Conservation (phyloP, 2,888 invertebrate species). For the Acronicta psi region DNA sequence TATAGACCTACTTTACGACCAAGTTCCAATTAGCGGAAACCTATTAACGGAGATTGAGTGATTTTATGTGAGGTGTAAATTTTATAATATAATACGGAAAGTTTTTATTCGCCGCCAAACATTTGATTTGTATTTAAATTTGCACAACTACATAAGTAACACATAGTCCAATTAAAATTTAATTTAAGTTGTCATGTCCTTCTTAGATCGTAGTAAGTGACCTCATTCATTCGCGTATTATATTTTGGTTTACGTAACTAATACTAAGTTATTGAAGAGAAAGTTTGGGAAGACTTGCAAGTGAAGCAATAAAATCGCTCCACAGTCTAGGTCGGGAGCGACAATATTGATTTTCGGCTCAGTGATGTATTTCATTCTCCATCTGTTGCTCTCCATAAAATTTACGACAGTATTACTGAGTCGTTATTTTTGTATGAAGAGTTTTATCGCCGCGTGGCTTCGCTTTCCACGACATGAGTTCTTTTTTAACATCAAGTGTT, state of each 20-base stretch:
- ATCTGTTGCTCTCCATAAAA: slow-evolving; percentile 88
- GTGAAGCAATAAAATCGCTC: slow-evolving; percentile 75
- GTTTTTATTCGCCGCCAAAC: no score
- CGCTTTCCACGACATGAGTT: slow-evolving; percentile 74
- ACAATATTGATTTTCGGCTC: slow-evolving; percentile 84
- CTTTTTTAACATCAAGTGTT: slow-evolving; percentile 68
- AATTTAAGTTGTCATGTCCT: no score
- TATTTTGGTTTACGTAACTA: slow-evolving; percentile 37
- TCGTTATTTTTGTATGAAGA: slow-evolving; percentile 87
- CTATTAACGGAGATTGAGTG: slow-evolving; percentile 23
- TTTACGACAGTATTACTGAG: slow-evolving; percentile 86
- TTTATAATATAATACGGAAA: no score
- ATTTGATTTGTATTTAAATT: not conserved
- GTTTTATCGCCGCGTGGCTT: slow-evolving; percentile 78
- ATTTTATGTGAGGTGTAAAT: not conserved
- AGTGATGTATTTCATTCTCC: slow-evolving; percentile 84
- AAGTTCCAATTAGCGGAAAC: slow-evolving; percentile 41
- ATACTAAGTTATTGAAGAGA: slow-evolving; percentile 50
- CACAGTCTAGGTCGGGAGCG: slow-evolving; percentile 75
- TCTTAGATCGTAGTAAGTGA: slow-evolving; percentile 9
- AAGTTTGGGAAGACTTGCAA: slow-evolving; percentile 66
- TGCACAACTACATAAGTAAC: not conserved
- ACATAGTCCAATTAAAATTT: not conserved
- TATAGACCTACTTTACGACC: slow-evolving; percentile 39
- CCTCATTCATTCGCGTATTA: slow-evolving; percentile 25